Evolutionary conservation across 92 coral and sea anemone species (phyloP), one percentile per base, ranked within the genome.

Genomic region (Zoanthus sansibaricus): DNA sequence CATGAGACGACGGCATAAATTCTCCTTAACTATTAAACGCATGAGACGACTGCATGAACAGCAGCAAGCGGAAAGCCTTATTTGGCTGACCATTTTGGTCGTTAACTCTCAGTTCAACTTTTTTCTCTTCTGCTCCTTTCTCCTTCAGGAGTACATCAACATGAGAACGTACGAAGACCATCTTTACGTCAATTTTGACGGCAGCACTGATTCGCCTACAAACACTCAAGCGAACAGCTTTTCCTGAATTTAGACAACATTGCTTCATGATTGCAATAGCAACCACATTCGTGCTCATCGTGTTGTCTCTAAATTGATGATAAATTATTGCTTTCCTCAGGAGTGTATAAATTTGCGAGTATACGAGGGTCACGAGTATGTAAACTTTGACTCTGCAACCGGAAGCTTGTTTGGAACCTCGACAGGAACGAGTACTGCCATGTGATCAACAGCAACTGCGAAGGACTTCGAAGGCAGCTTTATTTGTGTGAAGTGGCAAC

Each of bases 141-240:
- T 62, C 49, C 85, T 44, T 77, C 87, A 96, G 99, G 99, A 96
- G 82, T 94, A 89, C 91, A 78, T 96, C 95, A 89, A 93, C 92
- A 86, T 96, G 99, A 89, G 86, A 86, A 89, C 88, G 62, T 96
- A 96, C 80, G 99, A 96, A 20, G 99, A 96, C 82, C 94, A 95
- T 72, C 83, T 91, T 58, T 96, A 96, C 99, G 92, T 94, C 82
- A 96, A 94, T 88, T 96, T 96, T 88, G 99, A 96, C 92, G 94
- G 96, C 86, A 89, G 87, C 75, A 86, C 78, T 44, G 85, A 80
- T 30, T 37, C 85, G 59, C 74, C 85, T 47, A n/a, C 85, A 80
- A 48, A 80, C 59, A 80, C 85, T 37, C 74, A 30, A 80, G 85
- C 85, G 31, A 32, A 70, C 61, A 80, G 85, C 73, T n/a, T 80